A percentile compares a stretch with the other conserved stretches of the same genome.
phyloP scores from a whole-genome alignment of 1,140 invertebrate species.

The Drosophila athabasca region DNA sequence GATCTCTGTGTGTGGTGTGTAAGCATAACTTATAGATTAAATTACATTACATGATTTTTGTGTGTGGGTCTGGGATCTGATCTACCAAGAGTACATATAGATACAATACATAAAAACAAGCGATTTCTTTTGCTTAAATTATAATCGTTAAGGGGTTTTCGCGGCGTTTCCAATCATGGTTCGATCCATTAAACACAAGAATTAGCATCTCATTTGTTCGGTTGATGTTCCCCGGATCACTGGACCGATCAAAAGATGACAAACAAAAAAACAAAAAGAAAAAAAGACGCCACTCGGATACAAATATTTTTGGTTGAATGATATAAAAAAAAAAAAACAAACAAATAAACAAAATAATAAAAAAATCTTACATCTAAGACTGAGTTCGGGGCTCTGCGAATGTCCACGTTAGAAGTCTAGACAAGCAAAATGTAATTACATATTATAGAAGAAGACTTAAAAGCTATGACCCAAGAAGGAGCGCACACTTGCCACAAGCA shows the following conservation, averaged over 20 bases:
- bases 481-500: conserved; percentile 38
- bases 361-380: conserved; percentile 3
- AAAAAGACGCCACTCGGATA: too few species aligned
- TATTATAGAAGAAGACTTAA: conserved; percentile 39
- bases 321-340: too few species aligned
- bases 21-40: conserved; percentile 48
- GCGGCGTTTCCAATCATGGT: too few species aligned
- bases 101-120: conserved; percentile 19
- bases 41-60: conserved; percentile 23
- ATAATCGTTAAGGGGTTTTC: too few species aligned
- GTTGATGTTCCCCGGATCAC: too few species aligned
- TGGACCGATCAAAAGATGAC: too few species aligned
- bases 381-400: conserved; percentile 15
- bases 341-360: too few species aligned
- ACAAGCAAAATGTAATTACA: conserved; percentile 53
- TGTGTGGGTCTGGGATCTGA: conserved; percentile 3
- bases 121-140: too few species aligned
- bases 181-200: too few species aligned
- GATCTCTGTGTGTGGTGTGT: conserved; percentile 33
- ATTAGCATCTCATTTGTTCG: too few species aligned
- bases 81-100: conserved; percentile 11
- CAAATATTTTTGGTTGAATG: too few species aligned
- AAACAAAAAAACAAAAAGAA: too few species aligned
- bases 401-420: conserved; percentile 4
- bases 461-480: conserved; percentile 54